phyloP scores from a whole-genome alignment of 2,888 invertebrate genomes.

The Ectropis crepuscularia region DNA sequence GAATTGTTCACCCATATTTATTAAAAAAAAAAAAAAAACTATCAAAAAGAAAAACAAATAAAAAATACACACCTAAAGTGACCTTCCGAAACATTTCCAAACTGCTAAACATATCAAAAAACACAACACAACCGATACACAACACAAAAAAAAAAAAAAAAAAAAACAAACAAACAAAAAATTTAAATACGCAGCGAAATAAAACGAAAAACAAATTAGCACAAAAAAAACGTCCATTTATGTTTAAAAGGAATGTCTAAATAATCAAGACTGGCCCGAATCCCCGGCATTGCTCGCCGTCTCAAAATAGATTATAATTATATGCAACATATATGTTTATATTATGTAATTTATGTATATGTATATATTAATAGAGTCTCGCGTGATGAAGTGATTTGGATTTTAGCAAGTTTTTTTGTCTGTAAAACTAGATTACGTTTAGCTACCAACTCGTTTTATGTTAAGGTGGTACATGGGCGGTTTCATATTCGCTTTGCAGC shows the following conservation, averaged over 20 bases:
- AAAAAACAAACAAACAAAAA: background rate
- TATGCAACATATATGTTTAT: no score
- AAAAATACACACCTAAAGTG: conserved; percentile 11
- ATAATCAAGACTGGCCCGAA: no score
- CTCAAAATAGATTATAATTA: no score
- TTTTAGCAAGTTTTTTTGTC: no score
- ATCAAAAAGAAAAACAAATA: background rate
- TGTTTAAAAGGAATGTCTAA: background rate
- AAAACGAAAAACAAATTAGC: conserved; percentile 4
- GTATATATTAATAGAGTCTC: no score
- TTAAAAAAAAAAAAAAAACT: background rate
- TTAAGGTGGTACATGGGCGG: no score
- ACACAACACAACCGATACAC: background rate
- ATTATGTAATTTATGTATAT: no score
- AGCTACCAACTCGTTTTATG: no score
- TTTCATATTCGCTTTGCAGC: no score
- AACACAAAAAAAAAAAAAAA: conserved; percentile 2
- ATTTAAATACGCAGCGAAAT: background rate
- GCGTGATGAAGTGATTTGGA: no score
- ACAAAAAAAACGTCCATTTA: conserved; percentile 14
- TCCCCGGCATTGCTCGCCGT: no score
- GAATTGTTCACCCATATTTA: background rate
- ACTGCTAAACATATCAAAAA: conserved; percentile 13
- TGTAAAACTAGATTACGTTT: no score
- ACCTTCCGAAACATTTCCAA: conserved; percentile 20